These are phyloP conservation scores for Myotis yumanensis DNA, from an alignment of 2,113 vertebrate genomes.

Conservation along the genomic window DNA sequence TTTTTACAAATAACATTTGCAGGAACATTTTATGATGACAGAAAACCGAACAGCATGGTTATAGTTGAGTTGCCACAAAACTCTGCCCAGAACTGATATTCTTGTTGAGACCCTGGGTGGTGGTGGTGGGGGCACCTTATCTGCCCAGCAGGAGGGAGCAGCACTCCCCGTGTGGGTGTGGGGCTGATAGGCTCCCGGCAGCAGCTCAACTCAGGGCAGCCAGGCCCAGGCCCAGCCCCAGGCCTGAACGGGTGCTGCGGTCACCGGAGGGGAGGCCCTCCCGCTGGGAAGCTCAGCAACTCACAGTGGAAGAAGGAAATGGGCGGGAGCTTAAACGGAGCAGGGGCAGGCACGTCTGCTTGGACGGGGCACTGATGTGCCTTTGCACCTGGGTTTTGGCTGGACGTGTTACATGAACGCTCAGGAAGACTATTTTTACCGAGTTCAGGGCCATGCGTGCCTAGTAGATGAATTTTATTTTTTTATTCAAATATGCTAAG, in stretches of 20 bases:
- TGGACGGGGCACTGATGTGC: not conserved
- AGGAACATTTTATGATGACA: not conserved
- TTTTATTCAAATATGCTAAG: not conserved
- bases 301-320: not conserved
- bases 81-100: not conserved
- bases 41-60: not conserved
- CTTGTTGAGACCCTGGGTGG: not conserved
- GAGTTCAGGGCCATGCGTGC: not conserved
- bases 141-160: not conserved
- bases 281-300: not conserved
- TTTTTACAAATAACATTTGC: not conserved
- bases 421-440: not conserved
- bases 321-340: not conserved
- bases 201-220: not conserved
- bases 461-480: not conserved
- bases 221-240: not conserved
- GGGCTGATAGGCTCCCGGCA: not conserved
- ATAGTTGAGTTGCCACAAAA: not conserved
- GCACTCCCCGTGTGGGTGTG: not conserved
- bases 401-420: not conserved
- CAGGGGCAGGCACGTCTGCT: not conserved
- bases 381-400: not conserved
- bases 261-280: not conserved
- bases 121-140: too few species aligned
- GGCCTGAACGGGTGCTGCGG: not conserved